These are phyloP conservation scores for Drosophila hamatofila DNA, from an alignment of 2,888 invertebrate genomes.

Conservation along the genomic window DNA sequence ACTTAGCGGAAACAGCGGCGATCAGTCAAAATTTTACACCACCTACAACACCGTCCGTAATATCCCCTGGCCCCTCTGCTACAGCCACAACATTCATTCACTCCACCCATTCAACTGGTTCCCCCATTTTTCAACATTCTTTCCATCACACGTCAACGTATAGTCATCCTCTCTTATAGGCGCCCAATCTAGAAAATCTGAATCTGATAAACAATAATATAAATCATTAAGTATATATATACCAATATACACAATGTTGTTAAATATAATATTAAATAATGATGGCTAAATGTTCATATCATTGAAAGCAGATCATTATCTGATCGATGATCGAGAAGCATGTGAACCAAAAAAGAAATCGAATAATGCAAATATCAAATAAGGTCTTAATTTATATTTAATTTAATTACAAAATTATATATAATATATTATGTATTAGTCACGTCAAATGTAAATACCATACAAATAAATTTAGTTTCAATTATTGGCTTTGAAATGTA, in stretches of 20 bases:
- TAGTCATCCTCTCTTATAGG: constrained; percentile 24
- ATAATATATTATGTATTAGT: background rate
- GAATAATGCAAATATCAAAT: background rate
- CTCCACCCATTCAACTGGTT: constrained; percentile 13
- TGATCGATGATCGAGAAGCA: background rate
- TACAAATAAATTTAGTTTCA: background rate
- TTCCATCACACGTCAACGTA: constrained; percentile 18
- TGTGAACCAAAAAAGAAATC: background rate
- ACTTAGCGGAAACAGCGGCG: constrained; percentile 23
- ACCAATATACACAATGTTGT: background rate
- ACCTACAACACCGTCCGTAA: constrained; percentile 28
- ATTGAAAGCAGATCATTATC: background rate
- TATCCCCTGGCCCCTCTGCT: background rate
- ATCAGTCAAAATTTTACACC: constrained; percentile 15
- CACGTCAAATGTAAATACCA: constrained; percentile 1
- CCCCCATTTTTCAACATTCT: constrained; percentile 29
- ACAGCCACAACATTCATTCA: background rate
- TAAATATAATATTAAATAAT: background rate
- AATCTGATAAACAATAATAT: background rate
- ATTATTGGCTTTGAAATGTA: background rate
- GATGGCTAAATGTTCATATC: background rate
- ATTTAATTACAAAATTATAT: background rate
- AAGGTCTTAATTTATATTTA: background rate
- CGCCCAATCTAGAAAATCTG: background rate
- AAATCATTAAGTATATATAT: background rate